Conservation (phyloP, 2,888 invertebrate species). For the Biston betularia region DNA sequence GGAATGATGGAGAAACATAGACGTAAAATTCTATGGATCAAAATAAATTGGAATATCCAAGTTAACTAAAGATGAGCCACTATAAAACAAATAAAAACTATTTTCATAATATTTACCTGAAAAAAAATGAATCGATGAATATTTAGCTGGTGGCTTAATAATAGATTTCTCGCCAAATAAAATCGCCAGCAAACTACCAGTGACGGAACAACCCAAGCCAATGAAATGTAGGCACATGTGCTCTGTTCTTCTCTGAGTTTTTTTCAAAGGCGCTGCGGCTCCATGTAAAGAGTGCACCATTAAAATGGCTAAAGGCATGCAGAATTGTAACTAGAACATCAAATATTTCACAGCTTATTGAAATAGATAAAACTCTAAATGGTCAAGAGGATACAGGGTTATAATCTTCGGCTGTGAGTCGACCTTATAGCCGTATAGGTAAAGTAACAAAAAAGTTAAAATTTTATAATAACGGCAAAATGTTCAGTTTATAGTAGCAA, state of each 20-base stretch:
- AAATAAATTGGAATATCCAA: slow-evolving; percentile 17
- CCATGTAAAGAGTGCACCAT: slow-evolving; percentile 54
- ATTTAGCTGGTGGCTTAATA: neutral
- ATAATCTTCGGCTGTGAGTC: too few species aligned
- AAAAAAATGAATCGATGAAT: slow-evolving; percentile 2
- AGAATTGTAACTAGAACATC: slow-evolving; percentile 56
- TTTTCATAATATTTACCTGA: slow-evolving; percentile 1
- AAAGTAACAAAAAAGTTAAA: too few species aligned
- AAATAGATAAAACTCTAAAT: too few species aligned
- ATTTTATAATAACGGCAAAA: too few species aligned
- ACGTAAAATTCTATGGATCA: too few species aligned
- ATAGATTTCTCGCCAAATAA: slow-evolving; percentile 14
- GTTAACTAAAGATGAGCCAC: too few species aligned
- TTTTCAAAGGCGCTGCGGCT: slow-evolving; percentile 51
- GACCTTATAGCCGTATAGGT: too few species aligned
- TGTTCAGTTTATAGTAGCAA: too few species aligned
- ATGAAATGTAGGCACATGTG: slow-evolving; percentile 51
- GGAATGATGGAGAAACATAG: too few species aligned
- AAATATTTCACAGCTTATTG: neutral
- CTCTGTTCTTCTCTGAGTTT: slow-evolving; percentile 48
- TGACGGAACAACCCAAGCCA: slow-evolving; percentile 41
- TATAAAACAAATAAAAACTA: too few species aligned
- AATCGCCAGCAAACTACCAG: slow-evolving; percentile 36
- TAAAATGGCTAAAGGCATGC: slow-evolving; percentile 55
- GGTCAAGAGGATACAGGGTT: too few species aligned